Conservation (phyloP, 2,797 vertebrate genomes). For the Sebastes hubbsi region DNA sequence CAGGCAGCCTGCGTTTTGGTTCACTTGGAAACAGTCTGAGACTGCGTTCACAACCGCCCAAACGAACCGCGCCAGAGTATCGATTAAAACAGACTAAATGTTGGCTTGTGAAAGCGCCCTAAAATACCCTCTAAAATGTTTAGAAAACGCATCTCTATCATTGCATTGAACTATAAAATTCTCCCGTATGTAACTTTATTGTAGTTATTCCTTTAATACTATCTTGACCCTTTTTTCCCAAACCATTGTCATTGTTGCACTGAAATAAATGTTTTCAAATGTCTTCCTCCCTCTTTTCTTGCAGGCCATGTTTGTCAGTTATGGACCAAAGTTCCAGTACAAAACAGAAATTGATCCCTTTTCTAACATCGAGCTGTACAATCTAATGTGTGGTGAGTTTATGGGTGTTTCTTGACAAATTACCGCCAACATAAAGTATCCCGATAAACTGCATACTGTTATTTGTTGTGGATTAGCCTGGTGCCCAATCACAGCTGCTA, state of each 20-base stretch:
- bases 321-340: constrained; percentile 78
- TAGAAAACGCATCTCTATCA: neutral
- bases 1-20: too few species aligned
- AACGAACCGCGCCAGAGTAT: too few species aligned
- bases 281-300: neutral
- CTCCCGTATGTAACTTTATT: neutral
- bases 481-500: neutral
- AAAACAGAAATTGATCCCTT: constrained; percentile 76
- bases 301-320: constrained; percentile 82
- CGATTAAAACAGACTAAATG: too few species aligned
- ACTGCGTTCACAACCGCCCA: too few species aligned
- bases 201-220: neutral
- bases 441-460: neutral
- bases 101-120: too few species aligned
- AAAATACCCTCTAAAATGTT: neutral
- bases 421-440: neutral
- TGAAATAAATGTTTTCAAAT: neutral
- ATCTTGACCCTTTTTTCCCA: neutral
- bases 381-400: constrained; percentile 84
- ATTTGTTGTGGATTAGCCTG: neutral
- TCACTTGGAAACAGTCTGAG: too few species aligned
- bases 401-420: neutral
- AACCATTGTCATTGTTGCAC: neutral
- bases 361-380: constrained; percentile 84
- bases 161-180: neutral